Conservation (phyloP, 2,888 invertebrate species). For the Tiphia femorata region DNA sequence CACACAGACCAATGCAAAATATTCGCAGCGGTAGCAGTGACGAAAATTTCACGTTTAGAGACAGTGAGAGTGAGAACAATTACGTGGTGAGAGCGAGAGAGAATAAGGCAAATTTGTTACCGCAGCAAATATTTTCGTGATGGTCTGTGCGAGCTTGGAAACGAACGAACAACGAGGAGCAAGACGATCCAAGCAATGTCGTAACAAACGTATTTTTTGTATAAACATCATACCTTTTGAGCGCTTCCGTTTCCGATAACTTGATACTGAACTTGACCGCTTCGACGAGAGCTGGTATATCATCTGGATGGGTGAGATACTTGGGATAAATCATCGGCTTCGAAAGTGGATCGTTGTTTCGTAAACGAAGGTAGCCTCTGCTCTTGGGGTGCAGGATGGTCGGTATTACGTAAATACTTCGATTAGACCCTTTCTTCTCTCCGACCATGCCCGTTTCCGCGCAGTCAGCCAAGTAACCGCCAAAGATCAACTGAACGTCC, state of each 20-base stretch:
- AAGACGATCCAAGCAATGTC: too few relatives aligned
- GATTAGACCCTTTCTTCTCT: constrained; percentile 77
- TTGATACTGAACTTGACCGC: constrained; percentile 85
- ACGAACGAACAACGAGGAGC: too few relatives aligned
- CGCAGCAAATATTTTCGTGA: too few relatives aligned
- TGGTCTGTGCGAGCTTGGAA: too few relatives aligned
- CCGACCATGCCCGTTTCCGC: constrained; percentile 90
- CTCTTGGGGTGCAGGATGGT: constrained; percentile 89
- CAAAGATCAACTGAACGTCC: constrained; percentile 89
- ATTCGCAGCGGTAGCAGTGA: too few relatives aligned
- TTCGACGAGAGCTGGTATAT: constrained; percentile 83
- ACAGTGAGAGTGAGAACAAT: too few relatives aligned
- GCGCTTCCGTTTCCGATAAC: constrained; percentile 78
- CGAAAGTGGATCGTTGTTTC: constrained; percentile 82
- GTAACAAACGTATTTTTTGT: background rate
- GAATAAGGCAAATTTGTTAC: too few relatives aligned
- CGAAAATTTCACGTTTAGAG: too few relatives aligned
- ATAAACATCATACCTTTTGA: constrained; percentile 56
- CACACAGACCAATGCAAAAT: too few relatives aligned
- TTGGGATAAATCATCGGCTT: constrained; percentile 89
- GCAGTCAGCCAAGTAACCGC: constrained; percentile 88
- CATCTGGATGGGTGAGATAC: constrained; percentile 82
- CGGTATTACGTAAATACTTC: constrained; percentile 82
- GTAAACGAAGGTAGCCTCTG: constrained; percentile 81
- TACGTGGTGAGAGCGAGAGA: too few relatives aligned